These are phyloP conservation scores for Urophycis tenuis DNA, from an alignment of 2,797 vertebrate genomes.

Conservation along the genomic window DNA sequence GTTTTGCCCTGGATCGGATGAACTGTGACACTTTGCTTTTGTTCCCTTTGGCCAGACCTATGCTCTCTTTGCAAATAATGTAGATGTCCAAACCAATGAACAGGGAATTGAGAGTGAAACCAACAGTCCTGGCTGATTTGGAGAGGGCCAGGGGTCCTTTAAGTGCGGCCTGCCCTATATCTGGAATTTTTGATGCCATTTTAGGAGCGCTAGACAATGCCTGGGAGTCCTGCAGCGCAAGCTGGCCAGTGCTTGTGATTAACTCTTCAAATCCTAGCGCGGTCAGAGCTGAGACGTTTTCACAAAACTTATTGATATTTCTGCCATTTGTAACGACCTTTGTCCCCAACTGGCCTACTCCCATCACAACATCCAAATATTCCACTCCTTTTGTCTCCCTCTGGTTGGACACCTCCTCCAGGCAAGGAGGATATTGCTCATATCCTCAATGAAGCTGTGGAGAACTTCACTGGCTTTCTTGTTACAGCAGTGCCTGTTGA, in stretches of 20 bases:
- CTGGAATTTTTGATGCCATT: slow-evolving; percentile 10
- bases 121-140: slow-evolving; percentile 45
- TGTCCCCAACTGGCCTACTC: slow-evolving; percentile 42
- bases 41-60: slow-evolving; percentile 59
- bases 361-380: not conserved
- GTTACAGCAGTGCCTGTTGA: slow-evolving; percentile 57
- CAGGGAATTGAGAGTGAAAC: slow-evolving; percentile 54
- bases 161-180: slow-evolving; percentile 57
- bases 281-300: not conserved
- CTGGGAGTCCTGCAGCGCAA: not conserved
- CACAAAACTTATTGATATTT: not conserved
- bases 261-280: not conserved
- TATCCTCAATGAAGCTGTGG: slow-evolving; percentile 57
- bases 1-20: slow-evolving; percentile 55
- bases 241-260: not conserved
- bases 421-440: slow-evolving; percentile 39
- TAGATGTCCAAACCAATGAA: slow-evolving; percentile 64
- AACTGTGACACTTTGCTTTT: slow-evolving; percentile 53
- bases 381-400: no score
- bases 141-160: slow-evolving; percentile 47
- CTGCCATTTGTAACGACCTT: slow-evolving; percentile 31
- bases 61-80: slow-evolving; percentile 64
- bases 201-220: not conserved
- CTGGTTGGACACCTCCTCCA: slow-evolving; percentile 39
- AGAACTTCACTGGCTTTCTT: slow-evolving; percentile 45